phyloP scores from a whole-genome alignment of 2,888 invertebrate species.

The Ennomos quercinarius region DNA sequence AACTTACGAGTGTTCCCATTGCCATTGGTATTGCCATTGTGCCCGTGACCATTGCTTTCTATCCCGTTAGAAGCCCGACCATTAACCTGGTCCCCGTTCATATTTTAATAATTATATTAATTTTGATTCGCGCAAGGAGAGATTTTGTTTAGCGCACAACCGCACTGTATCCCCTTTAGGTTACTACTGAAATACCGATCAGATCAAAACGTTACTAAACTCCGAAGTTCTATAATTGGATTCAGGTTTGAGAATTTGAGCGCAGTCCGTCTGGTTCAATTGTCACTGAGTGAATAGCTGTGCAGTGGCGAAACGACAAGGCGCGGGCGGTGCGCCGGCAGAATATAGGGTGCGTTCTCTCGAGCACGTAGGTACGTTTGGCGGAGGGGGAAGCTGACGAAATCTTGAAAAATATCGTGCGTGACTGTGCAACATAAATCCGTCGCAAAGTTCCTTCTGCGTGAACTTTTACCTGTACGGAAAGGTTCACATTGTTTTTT shows the following conservation, averaged over 20 bases:
- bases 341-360: constrained; percentile 7
- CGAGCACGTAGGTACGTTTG: constrained; percentile 5
- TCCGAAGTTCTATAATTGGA: constrained; percentile 8
- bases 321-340: not conserved
- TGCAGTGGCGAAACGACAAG: not conserved
- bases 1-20: not conserved
- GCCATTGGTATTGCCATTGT: constrained; percentile 9
- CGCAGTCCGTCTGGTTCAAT: not conserved
- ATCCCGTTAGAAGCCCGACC: constrained; percentile 8
- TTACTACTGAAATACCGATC: not conserved
- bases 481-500: no score
- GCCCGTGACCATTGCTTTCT: constrained; percentile 14
- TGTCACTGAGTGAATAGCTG: constrained; percentile 12
- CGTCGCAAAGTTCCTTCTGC: not conserved
- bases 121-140: no score
- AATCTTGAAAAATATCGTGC: constrained; percentile 11
- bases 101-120: not conserved
- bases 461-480: no score
- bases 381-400: constrained; percentile 17
- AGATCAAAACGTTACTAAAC: not conserved
- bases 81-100: constrained; percentile 26
- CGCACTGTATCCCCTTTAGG: not conserved
- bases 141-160: not conserved
- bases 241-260: not conserved
- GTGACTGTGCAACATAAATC: constrained; percentile 7